Conservation (phyloP, 2,113 vertebrate species). For the Petrocephalus microphthalmus region DNA sequence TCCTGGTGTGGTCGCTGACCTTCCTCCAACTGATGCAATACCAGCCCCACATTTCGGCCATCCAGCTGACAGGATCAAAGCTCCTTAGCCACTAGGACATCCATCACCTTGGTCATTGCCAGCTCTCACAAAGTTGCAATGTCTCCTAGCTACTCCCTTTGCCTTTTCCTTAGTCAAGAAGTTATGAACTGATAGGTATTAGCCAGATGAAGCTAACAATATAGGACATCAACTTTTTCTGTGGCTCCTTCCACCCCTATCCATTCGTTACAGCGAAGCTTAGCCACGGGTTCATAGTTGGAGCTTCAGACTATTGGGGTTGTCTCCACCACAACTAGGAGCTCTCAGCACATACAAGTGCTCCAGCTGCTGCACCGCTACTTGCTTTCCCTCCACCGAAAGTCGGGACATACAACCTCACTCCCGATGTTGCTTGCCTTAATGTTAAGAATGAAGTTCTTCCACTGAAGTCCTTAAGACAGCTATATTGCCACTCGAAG, state of each 20-base stretch:
- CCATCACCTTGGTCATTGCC: background rate
- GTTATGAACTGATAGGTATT: background rate
- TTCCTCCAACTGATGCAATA: slow-evolving; percentile 5
- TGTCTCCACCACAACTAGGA: background rate
- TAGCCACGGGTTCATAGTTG: background rate
- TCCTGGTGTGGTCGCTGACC: background rate
- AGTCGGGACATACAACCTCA: background rate
- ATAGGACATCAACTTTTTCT: background rate
- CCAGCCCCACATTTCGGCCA: background rate
- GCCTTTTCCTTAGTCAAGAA: background rate
- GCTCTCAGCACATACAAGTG: background rate
- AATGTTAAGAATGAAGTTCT: background rate
- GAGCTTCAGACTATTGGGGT: background rate
- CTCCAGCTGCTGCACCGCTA: background rate
- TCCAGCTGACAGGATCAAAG: slow-evolving; percentile 9
- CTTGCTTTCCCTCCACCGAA: background rate
- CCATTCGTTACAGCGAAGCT: background rate
- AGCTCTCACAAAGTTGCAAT: background rate
- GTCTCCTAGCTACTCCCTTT: background rate
- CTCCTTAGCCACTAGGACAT: background rate
- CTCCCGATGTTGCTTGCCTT: background rate
- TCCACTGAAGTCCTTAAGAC: background rate
- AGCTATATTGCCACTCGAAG: background rate
- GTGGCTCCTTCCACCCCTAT: background rate
- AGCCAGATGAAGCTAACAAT: background rate